A percentile compares a stretch with the other conserved stretches of the same genome.
phyloP scores from a whole-genome alignment of 2,113 vertebrate genomes.

The Corynorhinus townsendii region DNA sequence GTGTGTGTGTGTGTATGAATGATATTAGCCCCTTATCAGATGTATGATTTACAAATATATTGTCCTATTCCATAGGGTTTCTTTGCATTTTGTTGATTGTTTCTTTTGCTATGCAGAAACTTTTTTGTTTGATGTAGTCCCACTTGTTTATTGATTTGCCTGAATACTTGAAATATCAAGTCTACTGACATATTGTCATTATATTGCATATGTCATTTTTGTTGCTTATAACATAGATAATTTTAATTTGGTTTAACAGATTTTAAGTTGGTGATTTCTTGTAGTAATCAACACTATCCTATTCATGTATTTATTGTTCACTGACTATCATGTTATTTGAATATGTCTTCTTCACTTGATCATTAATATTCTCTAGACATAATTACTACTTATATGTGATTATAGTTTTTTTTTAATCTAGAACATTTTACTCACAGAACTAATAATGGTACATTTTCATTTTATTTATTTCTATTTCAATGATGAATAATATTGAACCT shows the following conservation, averaged over 20 bases:
- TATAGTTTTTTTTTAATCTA: not conserved
- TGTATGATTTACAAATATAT: not conserved
- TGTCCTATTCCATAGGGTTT: not conserved
- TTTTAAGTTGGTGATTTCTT: not conserved
- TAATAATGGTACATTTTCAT: not conserved
- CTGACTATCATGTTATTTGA: not conserved
- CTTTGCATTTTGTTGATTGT: not conserved
- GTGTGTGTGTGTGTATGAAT: not conserved
- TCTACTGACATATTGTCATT: not conserved
- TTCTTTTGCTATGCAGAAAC: not conserved
- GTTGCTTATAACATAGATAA: not conserved
- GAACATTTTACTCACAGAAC: not conserved
- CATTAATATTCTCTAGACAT: not conserved
- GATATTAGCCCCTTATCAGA: not conserved
- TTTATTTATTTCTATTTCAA: not conserved
- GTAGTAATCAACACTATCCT: not conserved
- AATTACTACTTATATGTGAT: not conserved
- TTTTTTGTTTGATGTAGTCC: not conserved
- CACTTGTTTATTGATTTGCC: not conserved
- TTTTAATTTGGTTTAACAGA: not conserved
- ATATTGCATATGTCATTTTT: not conserved
- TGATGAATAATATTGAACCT: not conserved
- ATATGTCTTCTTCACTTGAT: not conserved
- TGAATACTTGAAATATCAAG: not conserved
- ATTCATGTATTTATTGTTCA: not conserved